phyloP scores from a whole-genome alignment of 30 jellyfish, hydroid and myxozoan genomes.

The Hydractinia echinata region DNA sequence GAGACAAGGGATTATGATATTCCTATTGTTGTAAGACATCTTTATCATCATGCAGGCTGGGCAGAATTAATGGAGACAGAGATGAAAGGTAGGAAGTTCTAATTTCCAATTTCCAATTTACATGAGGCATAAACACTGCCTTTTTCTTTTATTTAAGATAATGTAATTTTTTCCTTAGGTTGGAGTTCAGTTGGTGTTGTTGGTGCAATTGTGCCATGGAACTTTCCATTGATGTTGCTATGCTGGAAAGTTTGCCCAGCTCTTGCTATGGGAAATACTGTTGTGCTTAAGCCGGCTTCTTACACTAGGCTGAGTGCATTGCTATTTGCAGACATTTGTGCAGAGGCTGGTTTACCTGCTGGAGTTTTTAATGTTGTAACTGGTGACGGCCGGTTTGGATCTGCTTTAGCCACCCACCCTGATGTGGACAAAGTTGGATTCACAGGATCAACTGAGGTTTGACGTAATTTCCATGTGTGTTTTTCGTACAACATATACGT shows the following conservation, averaged over 20 bases:
- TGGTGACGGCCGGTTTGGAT: conserved; percentile 94
- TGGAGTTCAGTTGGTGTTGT: conserved; percentile 93
- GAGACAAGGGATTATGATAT: conserved; percentile 92
- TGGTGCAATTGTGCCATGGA: conserved; percentile 98
- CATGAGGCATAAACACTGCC: too few species aligned
- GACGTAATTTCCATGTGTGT: not conserved
- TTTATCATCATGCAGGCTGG: conserved; percentile 99
- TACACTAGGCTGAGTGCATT: conserved; percentile 80
- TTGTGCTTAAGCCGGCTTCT: conserved; percentile 87
- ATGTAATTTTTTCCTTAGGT: conserved; percentile 24
- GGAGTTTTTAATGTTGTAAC: conserved; percentile 96
- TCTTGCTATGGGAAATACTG: conserved; percentile 95
- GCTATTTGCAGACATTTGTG: conserved; percentile 95
- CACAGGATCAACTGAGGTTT: conserved; percentile 97
- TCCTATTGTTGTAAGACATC: conserved; percentile 89
- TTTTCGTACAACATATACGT: not conserved
- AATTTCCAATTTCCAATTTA: not conserved
- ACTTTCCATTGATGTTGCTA: conserved; percentile 89
- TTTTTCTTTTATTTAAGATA: too few species aligned
- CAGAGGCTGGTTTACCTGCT: conserved; percentile 99
- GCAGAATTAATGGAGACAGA: conserved; percentile 95
- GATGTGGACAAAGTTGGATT: conserved; percentile 90
- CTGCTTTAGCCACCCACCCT: conserved; percentile 83
- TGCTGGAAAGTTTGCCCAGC: conserved; percentile 99
- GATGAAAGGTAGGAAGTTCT: conserved; percentile 65